Percentiles rank a stretch among this genome's conserved stretches.
phyloP scores from a whole-genome alignment of 1,140 invertebrate genomes.

The Diplogasteroides magnus region DNA sequence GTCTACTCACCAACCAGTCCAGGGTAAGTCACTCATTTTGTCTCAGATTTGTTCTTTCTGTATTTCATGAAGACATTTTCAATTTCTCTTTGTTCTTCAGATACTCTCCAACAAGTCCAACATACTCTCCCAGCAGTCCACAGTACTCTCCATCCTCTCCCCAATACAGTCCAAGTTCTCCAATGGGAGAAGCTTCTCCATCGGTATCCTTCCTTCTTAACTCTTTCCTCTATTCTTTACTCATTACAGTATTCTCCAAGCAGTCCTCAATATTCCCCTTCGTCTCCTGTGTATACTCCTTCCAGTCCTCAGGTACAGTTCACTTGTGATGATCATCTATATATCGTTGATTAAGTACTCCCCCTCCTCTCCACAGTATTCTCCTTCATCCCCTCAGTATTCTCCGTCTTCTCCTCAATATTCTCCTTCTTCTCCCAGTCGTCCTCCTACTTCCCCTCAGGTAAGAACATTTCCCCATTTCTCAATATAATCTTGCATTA shows the following conservation, averaged over 20 bases:
- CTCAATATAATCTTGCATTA: no score
- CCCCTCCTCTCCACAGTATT: no score
- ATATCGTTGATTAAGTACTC: no score
- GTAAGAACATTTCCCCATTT: no score
- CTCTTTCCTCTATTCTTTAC: constrained; percentile 25
- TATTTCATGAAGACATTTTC: constrained; percentile 60
- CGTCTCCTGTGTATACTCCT: constrained; percentile 24
- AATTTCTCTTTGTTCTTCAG: constrained; percentile 64
- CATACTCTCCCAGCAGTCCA: constrained; percentile 65
- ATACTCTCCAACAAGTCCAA: constrained; percentile 71
- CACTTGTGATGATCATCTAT: no score
- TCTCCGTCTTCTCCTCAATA: no score
- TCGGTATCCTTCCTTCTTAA: constrained; percentile 18
- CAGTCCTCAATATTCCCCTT: constrained; percentile 28
- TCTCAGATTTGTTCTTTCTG: background rate
- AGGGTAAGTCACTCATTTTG: background rate
- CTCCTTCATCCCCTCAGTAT: no score
- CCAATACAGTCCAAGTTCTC: constrained; percentile 57
- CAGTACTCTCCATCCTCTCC: constrained; percentile 61
- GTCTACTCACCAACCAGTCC: constrained; percentile 4
- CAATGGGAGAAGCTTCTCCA: constrained; percentile 60
- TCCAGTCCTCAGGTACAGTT: constrained; percentile 26
- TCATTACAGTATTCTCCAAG: constrained; percentile 61
- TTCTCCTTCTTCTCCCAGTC: no score
- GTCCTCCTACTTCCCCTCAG: no score